These are phyloP conservation scores for Neocrepidodera transversa DNA, from an alignment of 2,888 invertebrate species.

Conservation along the genomic window DNA sequence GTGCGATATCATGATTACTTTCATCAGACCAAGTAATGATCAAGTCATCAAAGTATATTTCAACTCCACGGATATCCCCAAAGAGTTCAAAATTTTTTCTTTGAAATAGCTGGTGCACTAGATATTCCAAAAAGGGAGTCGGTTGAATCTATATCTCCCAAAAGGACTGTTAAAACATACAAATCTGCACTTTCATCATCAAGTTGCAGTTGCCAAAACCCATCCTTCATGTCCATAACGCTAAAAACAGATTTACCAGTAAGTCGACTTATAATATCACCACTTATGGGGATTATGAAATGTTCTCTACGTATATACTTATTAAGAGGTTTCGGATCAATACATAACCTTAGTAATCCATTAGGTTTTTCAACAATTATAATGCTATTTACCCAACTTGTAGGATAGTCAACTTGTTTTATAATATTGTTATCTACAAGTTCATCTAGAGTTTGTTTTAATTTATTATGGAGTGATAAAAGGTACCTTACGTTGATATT, in stretches of 20 bases:
- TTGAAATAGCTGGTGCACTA: constrained; percentile 42
- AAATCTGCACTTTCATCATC: too few species aligned
- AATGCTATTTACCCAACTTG: constrained; percentile 4
- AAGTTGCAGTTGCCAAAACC: too few species aligned
- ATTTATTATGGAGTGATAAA: neutral
- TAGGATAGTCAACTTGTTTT: neutral
- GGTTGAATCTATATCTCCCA: constrained; percentile 39
- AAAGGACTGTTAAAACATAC: constrained; percentile 30
- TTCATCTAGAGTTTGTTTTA: neutral
- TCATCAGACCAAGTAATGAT: constrained; percentile 35
- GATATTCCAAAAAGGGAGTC: constrained; percentile 45
- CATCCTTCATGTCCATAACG: too few species aligned
- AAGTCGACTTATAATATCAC: neutral
- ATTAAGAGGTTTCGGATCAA: constrained; percentile 14
- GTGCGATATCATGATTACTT: constrained; percentile 35
- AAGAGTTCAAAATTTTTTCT: constrained; percentile 34
- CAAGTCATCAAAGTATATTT: constrained; percentile 45
- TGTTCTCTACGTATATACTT: constrained; percentile 3
- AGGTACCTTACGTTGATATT: constrained; percentile 1
- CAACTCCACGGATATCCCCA: constrained; percentile 41
- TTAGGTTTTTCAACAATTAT: constrained; percentile 19
- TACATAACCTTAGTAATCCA: constrained; percentile 9
- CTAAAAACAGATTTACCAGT: too few species aligned
- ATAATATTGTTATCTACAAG: neutral
- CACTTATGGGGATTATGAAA: constrained; percentile 1